Evolutionary conservation across 1,140 invertebrate species (phyloP), one percentile per base, ranked within the genome.

Genomic region (Drosophila lacertosa): DNA sequence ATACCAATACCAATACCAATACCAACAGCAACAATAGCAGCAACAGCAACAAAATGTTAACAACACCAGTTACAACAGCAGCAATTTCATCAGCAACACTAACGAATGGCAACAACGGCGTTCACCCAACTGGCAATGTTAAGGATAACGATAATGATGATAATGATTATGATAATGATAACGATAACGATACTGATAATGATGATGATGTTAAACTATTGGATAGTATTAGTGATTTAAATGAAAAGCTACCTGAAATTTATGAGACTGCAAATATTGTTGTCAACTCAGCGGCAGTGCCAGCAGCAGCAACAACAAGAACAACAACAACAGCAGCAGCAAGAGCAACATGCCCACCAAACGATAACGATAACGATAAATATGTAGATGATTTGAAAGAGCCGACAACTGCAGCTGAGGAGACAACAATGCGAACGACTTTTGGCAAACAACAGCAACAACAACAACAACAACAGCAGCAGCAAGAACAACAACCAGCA

Each of bases 201-300:
- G 57, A 78, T 69, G 44, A 74, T 71, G 76, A 84, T 81, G 74
- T 84, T 81, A 90, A 90, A 77, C 74, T 86, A 89, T 90, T 91
- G 86, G 89, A 90, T 91, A 91, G 90, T 91, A 91, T 91, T 90
- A 91, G 84, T 88, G 90, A 91, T 89, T 89, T 91, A 83, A 91
- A 91, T 77, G 90, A 89, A 89, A 91, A 89, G 89, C 88, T 91
- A 91, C 90, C 90, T 90, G 90, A 91, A 88, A 89, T 89, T 89
- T 89, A 89, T 90, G 90, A 91, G 89, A 90, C 89, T 90, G 89
- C 81, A 88, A 89, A 90, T 60, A 88, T 89, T 90, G 84, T 86
- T 90, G 83, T 88, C 83, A 79, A 83, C 83, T 88, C 82, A 83
- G 86, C 80, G 74, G 80, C 79, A 80, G 82, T 78, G 73, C 72